These are phyloP conservation scores for Coecobrya sp. DNA, from an alignment of 2,888 invertebrate species.

Conservation along the genomic window DNA sequence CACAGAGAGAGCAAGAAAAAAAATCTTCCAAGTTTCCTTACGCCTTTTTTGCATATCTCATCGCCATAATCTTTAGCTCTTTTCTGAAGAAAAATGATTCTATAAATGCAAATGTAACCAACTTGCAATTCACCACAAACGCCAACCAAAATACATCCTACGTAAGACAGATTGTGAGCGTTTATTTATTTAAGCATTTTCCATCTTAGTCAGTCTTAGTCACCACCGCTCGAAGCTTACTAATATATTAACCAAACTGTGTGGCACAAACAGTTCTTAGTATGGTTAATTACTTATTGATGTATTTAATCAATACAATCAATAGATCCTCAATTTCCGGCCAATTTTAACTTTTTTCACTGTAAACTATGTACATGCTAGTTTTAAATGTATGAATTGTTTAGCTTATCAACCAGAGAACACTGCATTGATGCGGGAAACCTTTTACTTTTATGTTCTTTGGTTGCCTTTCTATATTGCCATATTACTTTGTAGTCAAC, in stretches of 20 bases:
- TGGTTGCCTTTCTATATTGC: neutral
- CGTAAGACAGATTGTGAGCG: neutral
- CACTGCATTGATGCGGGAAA: neutral
- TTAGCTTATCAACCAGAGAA: neutral
- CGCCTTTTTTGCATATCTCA: constrained; percentile 60
- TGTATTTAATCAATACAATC: neutral
- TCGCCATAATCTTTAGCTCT: constrained; percentile 40
- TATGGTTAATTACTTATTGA: neutral
- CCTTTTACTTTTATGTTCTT: neutral
- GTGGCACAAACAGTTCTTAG: neutral
- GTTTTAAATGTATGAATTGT: neutral
- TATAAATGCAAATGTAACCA: neutral
- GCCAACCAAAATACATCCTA: neutral
- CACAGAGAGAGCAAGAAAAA: neutral
- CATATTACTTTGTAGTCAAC: neutral
- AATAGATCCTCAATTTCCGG: neutral
- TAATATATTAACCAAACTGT: neutral
- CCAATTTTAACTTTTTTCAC: neutral
- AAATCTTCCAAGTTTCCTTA: constrained; percentile 40
- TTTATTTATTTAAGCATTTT: neutral
- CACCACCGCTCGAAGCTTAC: no score
- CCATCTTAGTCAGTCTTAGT: neutral
- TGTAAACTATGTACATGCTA: neutral
- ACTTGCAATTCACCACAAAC: neutral
- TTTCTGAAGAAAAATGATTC: constrained; percentile 25